Base-by-base conservation (phyloP, 2,888 invertebrate genomes). In the Selenia dentaria region DNA sequence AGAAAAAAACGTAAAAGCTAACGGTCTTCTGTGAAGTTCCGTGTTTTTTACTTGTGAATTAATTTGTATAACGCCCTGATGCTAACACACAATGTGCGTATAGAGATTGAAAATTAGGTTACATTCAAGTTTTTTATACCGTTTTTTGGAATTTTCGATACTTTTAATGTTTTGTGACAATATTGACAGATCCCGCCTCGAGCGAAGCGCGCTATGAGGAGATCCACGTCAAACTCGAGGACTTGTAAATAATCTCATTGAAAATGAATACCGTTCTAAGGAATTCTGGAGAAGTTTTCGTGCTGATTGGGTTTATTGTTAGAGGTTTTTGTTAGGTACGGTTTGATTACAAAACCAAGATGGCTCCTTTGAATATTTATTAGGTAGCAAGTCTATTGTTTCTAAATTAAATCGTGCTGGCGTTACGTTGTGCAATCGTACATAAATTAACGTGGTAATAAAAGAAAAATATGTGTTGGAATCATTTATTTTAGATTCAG, bases 201-300 rank as follows among this genome's bases (percentile, higher is more conserved):
- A 64, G 50, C 43, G 11, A 35, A n/a, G n/a, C n/a, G n/a, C 32
- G 34, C 29, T 25, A 51, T 51, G 54, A 62, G 59, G 54, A 57
- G 59, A 64, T 69, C 65, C 67, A 70, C 65, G 67, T 64, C 62
- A 59, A 60, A 59, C 65, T 81, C 58, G 74, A 83, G 83, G 78
- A 85, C 86, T 75, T 83, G 85, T 85, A 89, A 88, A 89, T 88
- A 88, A 87, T 83, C 84, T 82, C 67, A 85, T 89, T 87, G 83
- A 84, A 86, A 84, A 87, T 86, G 85, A 82, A 84, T 83, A 79
- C 79, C 56, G 75, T 81, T 83, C 79, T 76, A 52, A 65, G 70
- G 34, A 37, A 26, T 37, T 31, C 39, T 25, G 33, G 70, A 70
- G 6, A 22, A 74, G 66, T 70, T 75, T 55, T 63, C 63, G 54